Conservation (phyloP, 1,140 invertebrate genomes). For the Pollicipes pollicipes region DNA sequence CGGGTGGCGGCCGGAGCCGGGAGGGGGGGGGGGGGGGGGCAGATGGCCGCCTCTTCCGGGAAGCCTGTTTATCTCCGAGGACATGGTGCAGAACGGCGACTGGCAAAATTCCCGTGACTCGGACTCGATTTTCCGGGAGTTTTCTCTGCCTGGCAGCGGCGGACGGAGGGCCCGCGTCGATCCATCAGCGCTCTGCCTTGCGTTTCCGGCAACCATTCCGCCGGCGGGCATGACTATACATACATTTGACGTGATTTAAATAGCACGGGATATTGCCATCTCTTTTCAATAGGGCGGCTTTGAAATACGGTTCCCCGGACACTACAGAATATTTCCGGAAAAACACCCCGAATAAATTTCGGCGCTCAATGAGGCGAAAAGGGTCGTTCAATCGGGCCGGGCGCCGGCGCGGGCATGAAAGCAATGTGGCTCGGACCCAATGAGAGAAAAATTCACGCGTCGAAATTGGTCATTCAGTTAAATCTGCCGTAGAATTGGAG, state of each 20-base stretch:
- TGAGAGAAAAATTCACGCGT: constrained; percentile 1
- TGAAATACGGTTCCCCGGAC: neutral
- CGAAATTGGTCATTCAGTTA: neutral
- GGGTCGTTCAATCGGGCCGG: neutral
- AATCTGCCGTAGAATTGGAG: neutral
- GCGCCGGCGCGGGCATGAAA: neutral
- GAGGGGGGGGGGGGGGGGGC: no score
- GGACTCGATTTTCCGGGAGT: neutral
- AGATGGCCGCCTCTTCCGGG: neutral
- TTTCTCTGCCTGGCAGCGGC: neutral
- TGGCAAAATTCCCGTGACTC: neutral
- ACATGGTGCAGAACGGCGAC: neutral
- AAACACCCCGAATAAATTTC: neutral
- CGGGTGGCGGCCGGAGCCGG: no score
- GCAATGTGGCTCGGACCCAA: neutral
- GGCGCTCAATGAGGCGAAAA: neutral
- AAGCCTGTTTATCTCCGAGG: neutral
- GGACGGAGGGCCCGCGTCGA: neutral
- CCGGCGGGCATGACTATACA: neutral
- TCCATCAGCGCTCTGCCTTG: neutral
- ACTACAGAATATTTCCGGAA: constrained; percentile 2
- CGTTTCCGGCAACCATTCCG: neutral
- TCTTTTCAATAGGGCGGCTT: neutral
- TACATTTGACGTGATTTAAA: neutral
- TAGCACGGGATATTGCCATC: neutral